Percentiles rank a stretch among this genome's conserved stretches.
Evolutionary conservation across 2,888 invertebrate species (phyloP).

Genomic region (Pristionchus fissidentatus): DNA sequence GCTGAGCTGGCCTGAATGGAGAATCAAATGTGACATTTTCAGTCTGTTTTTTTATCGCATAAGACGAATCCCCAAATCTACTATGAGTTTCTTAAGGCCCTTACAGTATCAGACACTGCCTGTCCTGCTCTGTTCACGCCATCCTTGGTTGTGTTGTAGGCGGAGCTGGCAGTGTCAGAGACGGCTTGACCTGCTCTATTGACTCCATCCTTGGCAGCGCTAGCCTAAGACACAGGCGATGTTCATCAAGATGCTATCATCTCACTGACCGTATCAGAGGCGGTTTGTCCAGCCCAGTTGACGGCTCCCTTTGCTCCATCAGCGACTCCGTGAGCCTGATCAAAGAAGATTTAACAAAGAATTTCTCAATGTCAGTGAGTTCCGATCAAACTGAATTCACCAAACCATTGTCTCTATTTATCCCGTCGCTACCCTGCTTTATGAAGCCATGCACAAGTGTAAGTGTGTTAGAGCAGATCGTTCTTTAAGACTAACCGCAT

Average conservation of each 20-base stretch:
- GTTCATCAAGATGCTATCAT: background rate
- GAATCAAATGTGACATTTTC: no score
- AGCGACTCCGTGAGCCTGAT: background rate
- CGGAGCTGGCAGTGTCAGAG: background rate
- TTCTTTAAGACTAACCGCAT: background rate
- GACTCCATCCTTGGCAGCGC: background rate
- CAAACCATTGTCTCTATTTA: background rate
- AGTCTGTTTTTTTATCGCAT: no score
- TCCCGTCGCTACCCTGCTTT: background rate
- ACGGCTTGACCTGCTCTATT: background rate
- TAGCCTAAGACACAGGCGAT: background rate
- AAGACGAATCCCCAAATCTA: no score
- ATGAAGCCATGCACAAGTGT: background rate
- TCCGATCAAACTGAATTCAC: background rate
- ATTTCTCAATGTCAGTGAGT: background rate
- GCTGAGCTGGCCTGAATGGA: background rate
- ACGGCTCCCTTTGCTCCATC: slow-evolving; percentile 9
- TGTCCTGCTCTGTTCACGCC: background rate
- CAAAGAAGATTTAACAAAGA: background rate
- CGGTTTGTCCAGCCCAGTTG: slow-evolving; percentile 4
- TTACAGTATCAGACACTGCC: slow-evolving; percentile 19
- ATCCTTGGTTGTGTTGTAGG: background rate
- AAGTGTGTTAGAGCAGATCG: background rate
- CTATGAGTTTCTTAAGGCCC: no score
- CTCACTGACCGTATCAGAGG: background rate